Conservation (phyloP, 1,140 invertebrate genomes). For the Triops longicaudatus region DNA sequence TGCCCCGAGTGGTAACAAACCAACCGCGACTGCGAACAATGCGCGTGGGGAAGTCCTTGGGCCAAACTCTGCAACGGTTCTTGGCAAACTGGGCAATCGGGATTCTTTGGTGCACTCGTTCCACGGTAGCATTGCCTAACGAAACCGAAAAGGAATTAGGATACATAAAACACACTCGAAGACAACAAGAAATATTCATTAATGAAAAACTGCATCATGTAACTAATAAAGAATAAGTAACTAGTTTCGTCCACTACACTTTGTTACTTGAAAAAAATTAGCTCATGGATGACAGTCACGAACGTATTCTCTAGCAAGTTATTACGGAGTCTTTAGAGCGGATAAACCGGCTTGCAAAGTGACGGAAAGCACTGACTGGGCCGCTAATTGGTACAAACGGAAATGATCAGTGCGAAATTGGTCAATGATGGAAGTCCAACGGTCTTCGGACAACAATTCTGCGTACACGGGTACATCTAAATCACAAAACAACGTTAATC, state of each 20-base stretch:
- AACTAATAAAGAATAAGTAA: background rate
- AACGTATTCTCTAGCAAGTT: too few species aligned
- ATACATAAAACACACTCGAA: too few species aligned
- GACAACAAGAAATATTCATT: too few species aligned
- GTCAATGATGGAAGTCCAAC: conserved; percentile 75
- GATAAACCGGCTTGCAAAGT: conserved; percentile 86
- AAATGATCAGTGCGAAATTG: conserved; percentile 92
- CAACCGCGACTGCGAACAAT: conserved; percentile 88
- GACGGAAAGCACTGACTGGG: conserved; percentile 83
- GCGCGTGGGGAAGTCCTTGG: conserved; percentile 78
- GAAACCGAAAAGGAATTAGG: too few species aligned
- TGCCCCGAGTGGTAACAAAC: conserved; percentile 85
- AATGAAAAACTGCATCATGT: too few species aligned
- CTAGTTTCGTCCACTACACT: background rate
- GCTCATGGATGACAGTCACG: too few species aligned
- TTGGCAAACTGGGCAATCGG: conserved; percentile 89
- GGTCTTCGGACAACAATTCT: conserved; percentile 54
- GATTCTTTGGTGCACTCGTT: conserved; percentile 46
- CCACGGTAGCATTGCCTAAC: conserved; percentile 43
- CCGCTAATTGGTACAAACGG: conserved; percentile 83
- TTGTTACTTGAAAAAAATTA: background rate
- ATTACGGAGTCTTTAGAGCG: conserved; percentile 77
- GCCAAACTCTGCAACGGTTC: conserved; percentile 80
- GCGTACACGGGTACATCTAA: conserved; percentile 52
- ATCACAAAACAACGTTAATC: background rate